Conservation (phyloP, 1,140 invertebrate genomes). For the Oreohelix idahoensis region DNA sequence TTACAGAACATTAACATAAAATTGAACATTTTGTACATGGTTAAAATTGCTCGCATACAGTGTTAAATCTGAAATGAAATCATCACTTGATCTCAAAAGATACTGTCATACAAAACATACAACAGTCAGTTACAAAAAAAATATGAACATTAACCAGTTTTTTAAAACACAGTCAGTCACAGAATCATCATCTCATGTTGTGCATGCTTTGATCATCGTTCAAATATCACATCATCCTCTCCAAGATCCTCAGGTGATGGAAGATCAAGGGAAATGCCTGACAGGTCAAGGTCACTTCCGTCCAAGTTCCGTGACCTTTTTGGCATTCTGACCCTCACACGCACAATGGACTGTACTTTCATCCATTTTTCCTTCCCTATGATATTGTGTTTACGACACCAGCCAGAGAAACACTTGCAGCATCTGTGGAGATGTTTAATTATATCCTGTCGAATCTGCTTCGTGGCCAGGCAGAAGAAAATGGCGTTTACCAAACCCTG, state of each 20-base stretch:
- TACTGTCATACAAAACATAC: no score
- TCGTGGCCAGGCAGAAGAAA: conserved; percentile 52
- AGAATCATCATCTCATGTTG: no score
- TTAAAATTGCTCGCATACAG: no score
- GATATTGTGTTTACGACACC: conserved; percentile 34
- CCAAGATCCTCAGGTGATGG: conserved; percentile 24
- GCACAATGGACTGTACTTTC: conserved; percentile 35
- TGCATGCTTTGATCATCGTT: conserved; percentile 30
- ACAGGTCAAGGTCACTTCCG: conserved; percentile 46
- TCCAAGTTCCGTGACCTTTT: conserved; percentile 24
- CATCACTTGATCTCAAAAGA: no score
- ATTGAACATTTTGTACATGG: no score
- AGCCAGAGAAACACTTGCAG: conserved; percentile 37
- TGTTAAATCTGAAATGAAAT: no score
- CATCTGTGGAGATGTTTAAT: conserved; percentile 6
- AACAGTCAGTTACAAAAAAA: no score
- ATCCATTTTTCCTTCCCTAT: conserved; percentile 32
- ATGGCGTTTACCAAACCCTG: conserved; percentile 56
- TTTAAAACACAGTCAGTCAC: no score
- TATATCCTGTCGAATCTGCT: conserved; percentile 45
- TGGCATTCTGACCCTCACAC: conserved; percentile 13
- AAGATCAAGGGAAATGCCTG: conserved; percentile 48
- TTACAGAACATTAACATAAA: no score
- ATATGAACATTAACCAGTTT: no score
- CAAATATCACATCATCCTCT: conserved; percentile 51